Percentiles rank a stretch among this genome's conserved stretches.
These are phyloP conservation scores for Luffia ferchaultella DNA, from an alignment of 2,888 invertebrate genomes.

Conservation along the genomic window DNA sequence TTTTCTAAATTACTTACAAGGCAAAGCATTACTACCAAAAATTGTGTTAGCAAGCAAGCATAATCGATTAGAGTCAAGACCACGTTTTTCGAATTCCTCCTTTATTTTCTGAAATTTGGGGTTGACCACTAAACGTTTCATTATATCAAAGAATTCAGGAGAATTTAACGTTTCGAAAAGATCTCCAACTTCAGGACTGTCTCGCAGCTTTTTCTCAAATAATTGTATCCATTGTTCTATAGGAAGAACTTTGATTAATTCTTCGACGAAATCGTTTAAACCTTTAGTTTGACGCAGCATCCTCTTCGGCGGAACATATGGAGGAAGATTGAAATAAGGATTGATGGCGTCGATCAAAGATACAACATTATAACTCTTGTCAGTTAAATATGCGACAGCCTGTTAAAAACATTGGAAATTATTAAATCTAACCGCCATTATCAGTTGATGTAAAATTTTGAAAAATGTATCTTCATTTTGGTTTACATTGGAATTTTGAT, in stretches of 20 bases:
- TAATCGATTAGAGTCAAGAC: constrained; percentile 24
- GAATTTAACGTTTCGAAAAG: constrained; percentile 25
- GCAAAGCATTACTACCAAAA: constrained; percentile 14
- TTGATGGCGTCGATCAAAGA: constrained; percentile 22
- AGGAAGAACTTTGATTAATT: constrained; percentile 21
- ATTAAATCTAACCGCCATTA: too few species aligned
- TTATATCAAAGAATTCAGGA: constrained; percentile 25
- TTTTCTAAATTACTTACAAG: too few species aligned
- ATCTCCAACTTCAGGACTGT: constrained; percentile 21
- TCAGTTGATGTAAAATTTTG: too few species aligned
- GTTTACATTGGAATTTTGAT: too few species aligned
- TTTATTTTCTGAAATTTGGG: constrained; percentile 25
- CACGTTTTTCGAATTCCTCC: constrained; percentile 22
- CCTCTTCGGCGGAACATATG: constrained; percentile 17
- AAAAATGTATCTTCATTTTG: too few species aligned
- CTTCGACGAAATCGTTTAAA: constrained; percentile 23
- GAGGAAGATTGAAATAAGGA: constrained; percentile 19
- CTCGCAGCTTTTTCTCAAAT: constrained; percentile 26
- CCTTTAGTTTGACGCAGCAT: constrained; percentile 15
- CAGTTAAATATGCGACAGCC: constrained; percentile 18
- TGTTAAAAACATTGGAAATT: constrained; percentile 21
- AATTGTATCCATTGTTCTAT: constrained; percentile 25
- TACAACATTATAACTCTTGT: constrained; percentile 26
- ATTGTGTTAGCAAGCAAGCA: constrained; percentile 23
- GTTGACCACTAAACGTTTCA: constrained; percentile 23